These are phyloP conservation scores for Petrocephalus schoutedeni DNA, from an alignment of 2,797 vertebrate species.

Conservation along the genomic window DNA sequence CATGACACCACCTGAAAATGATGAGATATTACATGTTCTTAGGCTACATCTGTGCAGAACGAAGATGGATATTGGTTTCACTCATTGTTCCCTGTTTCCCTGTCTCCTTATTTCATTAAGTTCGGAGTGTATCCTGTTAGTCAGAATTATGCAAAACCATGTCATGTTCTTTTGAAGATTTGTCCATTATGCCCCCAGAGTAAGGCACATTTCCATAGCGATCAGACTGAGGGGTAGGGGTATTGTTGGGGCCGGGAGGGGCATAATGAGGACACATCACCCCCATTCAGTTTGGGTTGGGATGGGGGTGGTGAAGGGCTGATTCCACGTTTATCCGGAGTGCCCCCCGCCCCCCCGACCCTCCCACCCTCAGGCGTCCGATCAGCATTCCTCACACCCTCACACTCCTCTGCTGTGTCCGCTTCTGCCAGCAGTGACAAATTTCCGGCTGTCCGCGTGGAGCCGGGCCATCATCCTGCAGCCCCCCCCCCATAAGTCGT, in stretches of 20 bases:
- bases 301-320: not conserved
- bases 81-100: not conserved
- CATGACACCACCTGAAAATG: not conserved
- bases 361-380: not conserved
- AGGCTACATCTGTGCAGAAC: not conserved
- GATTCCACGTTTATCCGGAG: not conserved
- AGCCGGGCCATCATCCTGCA: conserved; percentile 31
- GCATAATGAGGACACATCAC: not conserved
- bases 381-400: conserved; percentile 39
- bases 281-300: not conserved
- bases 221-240: not conserved
- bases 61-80: not conserved
- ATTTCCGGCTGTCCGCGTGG: conserved; percentile 36
- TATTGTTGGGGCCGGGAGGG: not conserved
- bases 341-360: not conserved
- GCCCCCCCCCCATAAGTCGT: conserved; percentile 25
- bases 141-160: conserved; percentile 5
- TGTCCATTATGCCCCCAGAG: not conserved
- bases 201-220: not conserved
- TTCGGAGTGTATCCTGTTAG: not conserved
- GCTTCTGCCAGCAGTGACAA: conserved; percentile 35
- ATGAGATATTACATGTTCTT: not conserved
- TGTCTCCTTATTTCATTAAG: conserved; percentile 3
- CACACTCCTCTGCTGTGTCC: conserved; percentile 25
- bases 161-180: conserved; percentile 5